Base-by-base conservation (phyloP, 2,797 vertebrate species). In the Mionectes olivaceus region DNA sequence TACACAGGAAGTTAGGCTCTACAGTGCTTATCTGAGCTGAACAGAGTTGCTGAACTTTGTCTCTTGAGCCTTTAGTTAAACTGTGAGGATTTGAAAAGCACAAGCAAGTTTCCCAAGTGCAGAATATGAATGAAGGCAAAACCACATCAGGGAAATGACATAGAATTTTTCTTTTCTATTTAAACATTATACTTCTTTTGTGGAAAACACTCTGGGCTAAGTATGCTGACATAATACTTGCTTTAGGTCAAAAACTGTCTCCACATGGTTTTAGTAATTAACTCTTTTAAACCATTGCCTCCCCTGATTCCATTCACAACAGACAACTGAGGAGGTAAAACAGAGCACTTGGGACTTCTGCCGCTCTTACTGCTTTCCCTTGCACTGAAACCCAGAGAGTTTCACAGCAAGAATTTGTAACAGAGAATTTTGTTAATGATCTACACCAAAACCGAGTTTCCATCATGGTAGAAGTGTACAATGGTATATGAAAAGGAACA, bases 111-210 rank as follows among this genome's bases (percentile, higher is more conserved):
- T 83, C 56, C 59, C 63, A 14, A 67, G 56, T 28, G 24, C 25
- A 76, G 70, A 87, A 94, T 93, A 46, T 67, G 41, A 94, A 95
- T 92, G 44, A 94, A 92, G n/a, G 16, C 18, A 77, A 91, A 87
- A 12, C 9, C 37, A 46, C 35, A 49, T 41, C 37, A 46, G 57
- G 59, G 43, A 93, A 94, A 94, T 87, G 19, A 28, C 16, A 69
- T 2, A 52, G 21, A 50, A 4, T 41, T 90, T 67, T 94, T 94
- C 41, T 75, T 88, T 76, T 35, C 10, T 67, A 19, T 89, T 91
- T 77, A 63, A 57, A 60, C 9, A 90, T 60, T 57, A 27, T 68
- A 39, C 27, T 78, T 3, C 16, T 59, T 70, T 89, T 85, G 39
- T 65, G 19, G 27, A 75, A 95, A 87, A 61, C 13, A 46, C 25